Conservation (phyloP, 2,113 vertebrate species). For the Tupaia tana region DNA sequence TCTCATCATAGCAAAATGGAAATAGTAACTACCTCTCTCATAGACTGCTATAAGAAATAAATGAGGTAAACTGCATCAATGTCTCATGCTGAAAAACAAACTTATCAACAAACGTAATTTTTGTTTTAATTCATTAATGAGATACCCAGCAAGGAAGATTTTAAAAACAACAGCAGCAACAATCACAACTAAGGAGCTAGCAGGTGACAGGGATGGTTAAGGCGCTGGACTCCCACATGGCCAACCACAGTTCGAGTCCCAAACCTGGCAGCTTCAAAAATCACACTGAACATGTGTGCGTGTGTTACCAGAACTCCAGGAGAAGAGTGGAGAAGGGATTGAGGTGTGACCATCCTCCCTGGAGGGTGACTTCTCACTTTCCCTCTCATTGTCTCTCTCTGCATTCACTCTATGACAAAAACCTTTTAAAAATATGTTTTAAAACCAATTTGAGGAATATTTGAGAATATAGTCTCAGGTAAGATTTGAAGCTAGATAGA, state of each 20-base stretch:
- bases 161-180: not conserved
- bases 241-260: no score
- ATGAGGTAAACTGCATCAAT: not conserved
- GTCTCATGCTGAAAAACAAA: not conserved
- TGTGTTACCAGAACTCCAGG: no score
- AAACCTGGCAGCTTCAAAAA: no score
- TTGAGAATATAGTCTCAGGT: not conserved
- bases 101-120: not conserved
- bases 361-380: no score
- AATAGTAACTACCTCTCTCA: not conserved
- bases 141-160: not conserved
- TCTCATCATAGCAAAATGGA: slow-evolving; percentile 15
- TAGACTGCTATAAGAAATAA: not conserved
- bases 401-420: no score
- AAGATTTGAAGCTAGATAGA: not conserved
- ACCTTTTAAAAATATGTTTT: not conserved
- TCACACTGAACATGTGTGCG: no score
- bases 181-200: no score
- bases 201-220: no score
- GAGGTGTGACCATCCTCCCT: no score
- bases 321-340: no score
- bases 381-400: no score
- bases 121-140: slow-evolving; percentile 29
- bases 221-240: no score
- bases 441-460: not conserved